Evolutionary conservation across 2,797 vertebrate species (phyloP), one percentile per base, ranked within the genome.

Genomic region (Phoebastria nigripes): DNA sequence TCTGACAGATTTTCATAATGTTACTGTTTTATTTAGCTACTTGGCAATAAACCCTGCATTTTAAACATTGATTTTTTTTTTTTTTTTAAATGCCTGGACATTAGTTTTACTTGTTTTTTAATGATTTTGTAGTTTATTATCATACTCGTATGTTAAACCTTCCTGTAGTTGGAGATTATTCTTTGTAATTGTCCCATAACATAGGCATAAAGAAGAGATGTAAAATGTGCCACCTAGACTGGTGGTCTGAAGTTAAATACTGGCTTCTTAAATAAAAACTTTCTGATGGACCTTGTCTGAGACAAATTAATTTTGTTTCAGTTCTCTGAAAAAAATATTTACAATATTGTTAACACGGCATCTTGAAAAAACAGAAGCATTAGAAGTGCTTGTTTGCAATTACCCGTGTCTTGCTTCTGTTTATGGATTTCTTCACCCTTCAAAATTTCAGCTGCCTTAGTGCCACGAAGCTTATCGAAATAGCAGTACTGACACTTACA

Each of bases 301-400:
- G 28, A 56, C 25, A 46, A 82, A 41, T 49, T 37, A 25, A 29
- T 66, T 92, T 82, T 62, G n/a, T 76, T 80, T 80, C 55, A 31
- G 17, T 73, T 79, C 62, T 72, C 29, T 73, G 71, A 12, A 55
- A 72, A 21, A 56, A 35, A 42, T 9, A 65, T 5, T 86, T 71
- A 29, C n/a, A 35, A 4, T 71, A 3, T 46, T 82, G 24, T 56
- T 82, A 46, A 54, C 0, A 0, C 42, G n/a, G 84, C 44, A 25
- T 37, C 33, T 31, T 42, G 49, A 84, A 87, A 37, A 37, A 71
- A 12, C 49, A 83, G 44, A 35, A 28, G 11, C 3, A 0, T 58
- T 69, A 9, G 11, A 81, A 74, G 35, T 25, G 31, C 76, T 85
- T 54, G 46, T 62, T 89, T 69, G 79, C 58, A 63, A 7, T 79